Base-by-base conservation (phyloP, 23 tunicate species). In the Botrylloides violaceus region DNA sequence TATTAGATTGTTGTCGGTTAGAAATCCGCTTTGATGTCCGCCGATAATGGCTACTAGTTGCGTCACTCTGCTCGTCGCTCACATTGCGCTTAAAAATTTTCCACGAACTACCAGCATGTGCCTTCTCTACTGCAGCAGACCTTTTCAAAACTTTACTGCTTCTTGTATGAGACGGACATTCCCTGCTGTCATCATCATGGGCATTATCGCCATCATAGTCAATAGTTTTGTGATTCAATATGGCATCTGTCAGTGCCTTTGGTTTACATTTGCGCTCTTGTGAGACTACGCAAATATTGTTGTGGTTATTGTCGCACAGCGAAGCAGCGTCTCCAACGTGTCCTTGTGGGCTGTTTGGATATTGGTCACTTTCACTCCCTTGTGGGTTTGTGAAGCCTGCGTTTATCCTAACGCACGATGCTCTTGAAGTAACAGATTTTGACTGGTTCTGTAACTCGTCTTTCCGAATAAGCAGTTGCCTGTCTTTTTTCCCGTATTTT, bases 341-440 rank as follows among this genome's bases (percentile, higher is more conserved):
- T 9, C 26, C 62, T 4, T 4, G 70, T 21, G 64, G 64, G 26
- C 23, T 4, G 19, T 63, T 63, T n/a, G n/a, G n/a, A n/a, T n/a
- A n/a, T n/a, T n/a, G n/a, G n/a, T n/a, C n/a, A n/a, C n/a, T n/a
- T n/a, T n/a, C n/a, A n/a, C n/a, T n/a, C 37, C 20, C 32, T 36
- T 43, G 74, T 43, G 74, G 57, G 24, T 25, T 39, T 19, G 49
- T 5, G 9, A 43, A 21, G 37, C 74, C 74, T 24, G 74, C 74
- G 74, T 68, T 68, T 32, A 68, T 68, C 4, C 74, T 39, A 32
- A 68, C 74, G 47, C 74, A 68, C 59, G 74, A n/a, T 23, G 18
- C 37, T 38, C 58, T 39, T 19, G 57, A 20, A 24, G 58, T 36
- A n/a, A n/a, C n/a, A n/a, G n/a, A n/a, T n/a, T n/a, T n/a, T n/a